Percentiles rank a stretch among this genome's conserved stretches.
These are phyloP conservation scores for Hirudinaria manillensis DNA, from an alignment of 2,888 invertebrate genomes.

Conservation along the genomic window DNA sequence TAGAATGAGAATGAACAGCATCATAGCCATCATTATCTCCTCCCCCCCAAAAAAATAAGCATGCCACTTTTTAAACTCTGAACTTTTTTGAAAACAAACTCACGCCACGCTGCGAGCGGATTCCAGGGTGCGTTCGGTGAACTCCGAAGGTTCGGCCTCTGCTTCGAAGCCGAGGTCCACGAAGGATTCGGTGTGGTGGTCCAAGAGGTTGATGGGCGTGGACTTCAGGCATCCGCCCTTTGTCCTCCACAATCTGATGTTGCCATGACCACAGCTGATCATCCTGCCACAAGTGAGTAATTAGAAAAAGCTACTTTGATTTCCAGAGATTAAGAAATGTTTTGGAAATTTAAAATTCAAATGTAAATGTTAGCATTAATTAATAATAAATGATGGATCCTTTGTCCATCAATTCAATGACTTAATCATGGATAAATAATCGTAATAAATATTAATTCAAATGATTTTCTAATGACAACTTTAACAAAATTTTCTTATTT, in stretches of 20 bases:
- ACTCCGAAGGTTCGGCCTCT: background rate
- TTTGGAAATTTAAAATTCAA: too few relatives aligned
- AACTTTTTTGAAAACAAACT: background rate
- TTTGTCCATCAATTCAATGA: too few relatives aligned
- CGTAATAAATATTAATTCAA: background rate
- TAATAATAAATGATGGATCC: too few relatives aligned
- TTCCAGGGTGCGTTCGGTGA: background rate
- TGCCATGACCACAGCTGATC: background rate
- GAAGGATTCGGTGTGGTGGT: background rate
- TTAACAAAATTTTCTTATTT: background rate
- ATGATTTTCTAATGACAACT: background rate
- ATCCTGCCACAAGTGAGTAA: background rate
- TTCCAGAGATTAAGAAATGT: too few relatives aligned
- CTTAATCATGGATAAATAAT: background rate
- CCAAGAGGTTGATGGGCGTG: background rate
- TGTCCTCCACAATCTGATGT: slow-evolving; percentile 2
- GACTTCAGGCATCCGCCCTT: background rate
- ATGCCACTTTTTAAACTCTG: too few relatives aligned
- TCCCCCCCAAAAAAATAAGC: too few relatives aligned
- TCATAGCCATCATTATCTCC: too few relatives aligned
- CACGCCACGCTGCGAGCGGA: background rate
- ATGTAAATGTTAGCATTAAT: too few relatives aligned
- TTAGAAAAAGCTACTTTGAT: too few relatives aligned
- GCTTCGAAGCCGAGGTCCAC: background rate
- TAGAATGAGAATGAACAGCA: too few relatives aligned